These are phyloP conservation scores for Diachasmimorpha longicaudata DNA, from an alignment of 1,140 invertebrate genomes.

Conservation along the genomic window DNA sequence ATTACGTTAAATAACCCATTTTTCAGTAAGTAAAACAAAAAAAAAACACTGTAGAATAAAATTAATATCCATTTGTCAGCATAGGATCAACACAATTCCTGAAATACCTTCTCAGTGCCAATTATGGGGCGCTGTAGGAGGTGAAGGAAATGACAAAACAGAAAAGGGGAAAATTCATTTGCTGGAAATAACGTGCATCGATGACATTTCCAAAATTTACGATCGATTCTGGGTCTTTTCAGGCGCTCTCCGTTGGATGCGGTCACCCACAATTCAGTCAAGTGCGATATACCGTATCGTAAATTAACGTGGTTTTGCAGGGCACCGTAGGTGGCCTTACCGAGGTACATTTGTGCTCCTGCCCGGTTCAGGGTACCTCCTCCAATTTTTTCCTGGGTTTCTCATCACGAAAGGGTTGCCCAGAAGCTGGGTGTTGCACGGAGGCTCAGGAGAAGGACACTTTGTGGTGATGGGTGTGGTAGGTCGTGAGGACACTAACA, in stretches of 20 bases:
- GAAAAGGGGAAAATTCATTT: neutral
- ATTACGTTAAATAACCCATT: too few species aligned
- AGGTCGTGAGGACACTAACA: neutral
- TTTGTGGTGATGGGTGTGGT: constrained; percentile 1
- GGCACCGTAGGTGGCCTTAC: neutral
- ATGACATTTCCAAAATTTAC: constrained; percentile 27
- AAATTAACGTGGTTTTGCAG: constrained; percentile 30
- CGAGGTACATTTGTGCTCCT: neutral
- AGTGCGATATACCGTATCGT: constrained; percentile 20
- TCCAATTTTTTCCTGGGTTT: neutral
- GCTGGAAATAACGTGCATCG: constrained; percentile 27
- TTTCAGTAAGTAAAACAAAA: too few species aligned
- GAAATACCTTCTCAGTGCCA: neutral
- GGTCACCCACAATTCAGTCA: constrained; percentile 31
- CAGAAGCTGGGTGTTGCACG: neutral
- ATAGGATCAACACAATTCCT: neutral
- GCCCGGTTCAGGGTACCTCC: neutral
- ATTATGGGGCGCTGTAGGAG: neutral
- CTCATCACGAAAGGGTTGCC: neutral
- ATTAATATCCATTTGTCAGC: too few species aligned
- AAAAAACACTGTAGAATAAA: too few species aligned
- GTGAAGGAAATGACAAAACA: neutral
- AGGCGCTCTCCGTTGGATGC: constrained; percentile 17
- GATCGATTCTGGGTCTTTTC: constrained; percentile 25
- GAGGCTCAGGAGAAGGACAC: neutral